Evolutionary conservation across 2,113 vertebrate species (phyloP).

Genomic region (Tragelaphus strepsiceros): DNA sequence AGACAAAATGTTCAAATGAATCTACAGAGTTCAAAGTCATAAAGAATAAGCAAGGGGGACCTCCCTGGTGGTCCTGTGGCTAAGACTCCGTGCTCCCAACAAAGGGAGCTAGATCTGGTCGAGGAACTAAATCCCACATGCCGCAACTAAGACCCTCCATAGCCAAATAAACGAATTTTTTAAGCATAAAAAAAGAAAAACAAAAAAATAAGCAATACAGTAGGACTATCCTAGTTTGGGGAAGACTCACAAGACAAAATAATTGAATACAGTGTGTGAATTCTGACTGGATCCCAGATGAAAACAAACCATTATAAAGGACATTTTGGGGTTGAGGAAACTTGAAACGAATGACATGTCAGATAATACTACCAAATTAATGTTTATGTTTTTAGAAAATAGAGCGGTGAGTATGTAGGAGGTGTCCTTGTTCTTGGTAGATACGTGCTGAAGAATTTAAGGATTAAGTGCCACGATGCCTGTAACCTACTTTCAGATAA

Average conservation of each 20-base stretch:
- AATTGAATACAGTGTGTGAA: background rate
- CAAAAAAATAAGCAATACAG: background rate
- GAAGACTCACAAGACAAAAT: background rate
- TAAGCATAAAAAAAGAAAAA: background rate
- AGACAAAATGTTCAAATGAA: background rate
- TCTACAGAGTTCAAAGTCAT: background rate
- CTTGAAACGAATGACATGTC: background rate
- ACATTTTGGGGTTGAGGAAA: background rate
- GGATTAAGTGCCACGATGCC: background rate
- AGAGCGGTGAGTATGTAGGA: background rate
- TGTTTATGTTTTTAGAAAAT: slow-evolving; percentile 19
- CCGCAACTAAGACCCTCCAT: background rate
- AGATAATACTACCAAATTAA: background rate
- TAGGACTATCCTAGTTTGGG: background rate
- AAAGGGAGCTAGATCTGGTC: background rate
- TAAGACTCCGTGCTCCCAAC: background rate
- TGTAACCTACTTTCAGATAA: background rate
- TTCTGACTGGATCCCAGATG: background rate
- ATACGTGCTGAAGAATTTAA: background rate
- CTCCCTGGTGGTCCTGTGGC: background rate
- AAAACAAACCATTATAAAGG: background rate
- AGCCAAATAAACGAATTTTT: background rate
- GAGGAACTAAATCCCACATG: background rate
- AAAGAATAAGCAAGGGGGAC: background rate
- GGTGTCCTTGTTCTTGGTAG: background rate